These are phyloP conservation scores for Coilia nasus DNA, from an alignment of 2,797 vertebrate species.

Conservation along the genomic window DNA sequence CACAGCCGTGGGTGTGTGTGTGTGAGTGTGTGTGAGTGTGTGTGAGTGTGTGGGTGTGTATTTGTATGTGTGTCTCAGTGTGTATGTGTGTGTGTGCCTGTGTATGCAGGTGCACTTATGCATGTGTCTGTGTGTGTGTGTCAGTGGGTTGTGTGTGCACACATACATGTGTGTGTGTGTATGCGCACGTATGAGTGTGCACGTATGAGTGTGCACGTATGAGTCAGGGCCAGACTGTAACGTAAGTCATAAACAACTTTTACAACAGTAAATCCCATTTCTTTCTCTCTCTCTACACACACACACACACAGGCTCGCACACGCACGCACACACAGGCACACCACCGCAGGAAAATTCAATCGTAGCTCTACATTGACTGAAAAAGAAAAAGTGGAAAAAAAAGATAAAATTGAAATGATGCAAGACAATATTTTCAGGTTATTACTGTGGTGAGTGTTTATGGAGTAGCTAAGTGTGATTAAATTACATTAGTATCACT, in stretches of 20 bases:
- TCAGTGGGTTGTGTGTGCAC: too few species aligned
- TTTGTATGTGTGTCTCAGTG: neutral
- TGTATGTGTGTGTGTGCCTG: neutral
- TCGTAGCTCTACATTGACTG: neutral
- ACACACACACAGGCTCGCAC: too few species aligned
- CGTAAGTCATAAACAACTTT: neutral
- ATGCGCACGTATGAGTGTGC: too few species aligned
- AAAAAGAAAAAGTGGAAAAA: neutral
- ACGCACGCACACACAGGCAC: neutral
- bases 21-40: constrained; percentile 6
- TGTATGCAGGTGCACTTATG: too few species aligned
- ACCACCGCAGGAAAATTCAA: neutral
- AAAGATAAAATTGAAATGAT: too few species aligned
- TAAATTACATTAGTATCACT: neutral
- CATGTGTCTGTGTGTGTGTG: too few species aligned
- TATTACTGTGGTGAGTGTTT: too few species aligned
- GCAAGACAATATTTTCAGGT: too few species aligned
- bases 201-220: too few species aligned
- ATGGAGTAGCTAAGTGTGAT: too few species aligned
- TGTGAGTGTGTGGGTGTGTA: neutral
- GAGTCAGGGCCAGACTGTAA: neutral
- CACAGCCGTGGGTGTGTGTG: neutral
- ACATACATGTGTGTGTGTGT: too few species aligned
- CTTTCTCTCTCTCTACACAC: too few species aligned
- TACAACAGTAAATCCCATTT: neutral